phyloP scores from a whole-genome alignment of 2,113 vertebrate species.

The Cervus canadensis region DNA sequence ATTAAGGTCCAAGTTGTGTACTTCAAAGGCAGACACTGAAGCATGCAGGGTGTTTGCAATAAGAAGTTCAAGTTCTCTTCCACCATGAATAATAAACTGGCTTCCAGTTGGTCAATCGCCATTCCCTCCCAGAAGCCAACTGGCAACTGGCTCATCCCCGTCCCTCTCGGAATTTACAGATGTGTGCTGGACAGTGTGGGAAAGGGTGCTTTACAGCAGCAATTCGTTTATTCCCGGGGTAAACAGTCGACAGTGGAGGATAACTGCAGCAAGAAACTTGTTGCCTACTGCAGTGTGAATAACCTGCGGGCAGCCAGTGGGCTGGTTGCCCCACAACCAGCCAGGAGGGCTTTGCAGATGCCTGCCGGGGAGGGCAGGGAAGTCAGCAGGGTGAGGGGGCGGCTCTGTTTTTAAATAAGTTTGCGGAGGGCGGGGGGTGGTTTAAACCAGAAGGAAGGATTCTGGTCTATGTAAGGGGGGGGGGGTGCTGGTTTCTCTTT shows the following conservation, averaged over 20 bases:
- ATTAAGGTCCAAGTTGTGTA: neutral
- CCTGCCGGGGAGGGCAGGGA: slow-evolving; percentile 2
- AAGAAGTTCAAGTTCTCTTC: slow-evolving; percentile 25
- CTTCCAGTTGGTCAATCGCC: slow-evolving; percentile 66
- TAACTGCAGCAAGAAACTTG: slow-evolving; percentile 72
- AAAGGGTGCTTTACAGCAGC: slow-evolving; percentile 71
- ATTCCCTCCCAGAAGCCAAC: slow-evolving; percentile 64
- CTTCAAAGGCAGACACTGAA: slow-evolving; percentile 21
- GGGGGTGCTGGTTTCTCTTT: neutral
- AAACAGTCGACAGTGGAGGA: slow-evolving; percentile 75
- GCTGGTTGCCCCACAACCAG: slow-evolving; percentile 54
- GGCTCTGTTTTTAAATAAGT: neutral
- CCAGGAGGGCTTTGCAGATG: slow-evolving; percentile 50
- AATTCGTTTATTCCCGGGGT: slow-evolving; percentile 76
- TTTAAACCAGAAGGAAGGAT: neutral
- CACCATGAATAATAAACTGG: neutral
- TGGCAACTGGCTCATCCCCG: slow-evolving; percentile 51
- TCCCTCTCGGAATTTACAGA: slow-evolving; percentile 66
- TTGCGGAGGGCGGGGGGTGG: neutral
- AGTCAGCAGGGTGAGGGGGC: neutral
- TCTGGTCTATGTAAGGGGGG: neutral
- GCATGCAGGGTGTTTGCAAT: slow-evolving; percentile 50
- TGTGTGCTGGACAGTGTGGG: slow-evolving; percentile 63
- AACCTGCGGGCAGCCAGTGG: slow-evolving; percentile 69
- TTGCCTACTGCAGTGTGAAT: slow-evolving; percentile 69